Evolutionary conservation across 2,888 invertebrate genomes (phyloP).

Genomic region (Adelphocoris suturalis): DNA sequence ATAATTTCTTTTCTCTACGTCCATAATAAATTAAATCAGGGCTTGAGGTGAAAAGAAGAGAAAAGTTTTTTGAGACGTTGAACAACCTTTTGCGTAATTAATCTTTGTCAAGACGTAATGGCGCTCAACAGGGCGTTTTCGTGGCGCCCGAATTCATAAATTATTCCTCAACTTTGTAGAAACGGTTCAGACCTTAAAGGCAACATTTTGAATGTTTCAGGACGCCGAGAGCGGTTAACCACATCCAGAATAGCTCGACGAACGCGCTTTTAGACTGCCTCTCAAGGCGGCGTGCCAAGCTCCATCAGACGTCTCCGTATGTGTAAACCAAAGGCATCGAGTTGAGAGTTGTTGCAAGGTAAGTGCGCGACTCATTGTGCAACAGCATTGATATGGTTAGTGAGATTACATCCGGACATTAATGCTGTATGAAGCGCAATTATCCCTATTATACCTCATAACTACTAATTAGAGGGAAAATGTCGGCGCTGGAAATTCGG

Average conservation of each 20-base stretch:
- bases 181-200: background rate
- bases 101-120: constrained; percentile 13
- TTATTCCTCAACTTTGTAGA: background rate
- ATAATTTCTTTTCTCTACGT: background rate
- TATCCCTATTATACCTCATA: too few species aligned
- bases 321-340: background rate
- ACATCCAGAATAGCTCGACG: background rate
- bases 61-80: background rate
- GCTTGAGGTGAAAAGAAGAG: constrained; percentile 2
- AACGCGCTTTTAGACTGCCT: background rate
- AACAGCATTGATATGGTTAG: too few species aligned
- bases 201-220: constrained; percentile 27
- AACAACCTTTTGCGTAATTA: constrained; percentile 10
- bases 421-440: too few species aligned
- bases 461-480: too few species aligned
- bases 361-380: background rate
- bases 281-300: background rate
- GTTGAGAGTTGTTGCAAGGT: constrained; percentile 40
- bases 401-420: too few species aligned
- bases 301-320: background rate
- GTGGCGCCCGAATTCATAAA: background rate
- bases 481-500: too few species aligned
- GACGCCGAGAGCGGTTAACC: constrained; percentile 5
- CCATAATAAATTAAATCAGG: background rate
- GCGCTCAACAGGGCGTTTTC: constrained; percentile 29